phyloP scores from a whole-genome alignment of 2,888 invertebrate genomes.

The Cheilosia pagana region DNA sequence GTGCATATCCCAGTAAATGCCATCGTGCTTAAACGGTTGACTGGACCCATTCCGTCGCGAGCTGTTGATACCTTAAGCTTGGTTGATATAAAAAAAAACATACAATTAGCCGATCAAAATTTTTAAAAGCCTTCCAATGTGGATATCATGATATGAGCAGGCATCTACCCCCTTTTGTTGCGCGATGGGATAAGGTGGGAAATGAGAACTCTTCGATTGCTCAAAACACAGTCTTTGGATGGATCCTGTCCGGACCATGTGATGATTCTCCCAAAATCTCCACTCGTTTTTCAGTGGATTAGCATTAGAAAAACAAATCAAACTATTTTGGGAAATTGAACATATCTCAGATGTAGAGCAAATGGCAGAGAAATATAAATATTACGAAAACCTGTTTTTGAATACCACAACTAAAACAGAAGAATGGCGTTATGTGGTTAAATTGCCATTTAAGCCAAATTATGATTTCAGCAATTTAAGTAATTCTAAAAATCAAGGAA shows the following conservation, averaged over 20 bases:
- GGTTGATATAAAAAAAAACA: constrained; percentile 18
- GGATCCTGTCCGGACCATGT: constrained; percentile 27
- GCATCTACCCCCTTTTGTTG: constrained; percentile 34
- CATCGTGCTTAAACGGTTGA: constrained; percentile 19
- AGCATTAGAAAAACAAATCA: constrained; percentile 11
- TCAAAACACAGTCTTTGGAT: constrained; percentile 29
- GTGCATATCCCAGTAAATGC: constrained; percentile 5
- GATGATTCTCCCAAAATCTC: not conserved
- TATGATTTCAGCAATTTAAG: constrained; percentile 2
- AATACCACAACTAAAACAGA: not conserved
- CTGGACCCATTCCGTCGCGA: constrained; percentile 28
- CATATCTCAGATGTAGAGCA: constrained; percentile 9
- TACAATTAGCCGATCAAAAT: constrained; percentile 27
- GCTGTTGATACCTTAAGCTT: constrained; percentile 5
- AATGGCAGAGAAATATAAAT: constrained; percentile 9
- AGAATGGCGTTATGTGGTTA: constrained; percentile 23
- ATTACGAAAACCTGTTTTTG: not conserved
- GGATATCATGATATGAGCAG: constrained; percentile 39
- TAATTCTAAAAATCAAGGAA: not conserved
- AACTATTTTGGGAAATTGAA: constrained; percentile 34
- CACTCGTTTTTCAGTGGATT: constrained; percentile 15
- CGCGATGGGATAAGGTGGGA: constrained; percentile 10
- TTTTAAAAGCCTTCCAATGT: constrained; percentile 29
- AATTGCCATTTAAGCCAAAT: constrained; percentile 16
- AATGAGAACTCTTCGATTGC: constrained; percentile 7